Conservation (phyloP, 2,797 vertebrate genomes). For the Melanotaenia pygmaea region DNA sequence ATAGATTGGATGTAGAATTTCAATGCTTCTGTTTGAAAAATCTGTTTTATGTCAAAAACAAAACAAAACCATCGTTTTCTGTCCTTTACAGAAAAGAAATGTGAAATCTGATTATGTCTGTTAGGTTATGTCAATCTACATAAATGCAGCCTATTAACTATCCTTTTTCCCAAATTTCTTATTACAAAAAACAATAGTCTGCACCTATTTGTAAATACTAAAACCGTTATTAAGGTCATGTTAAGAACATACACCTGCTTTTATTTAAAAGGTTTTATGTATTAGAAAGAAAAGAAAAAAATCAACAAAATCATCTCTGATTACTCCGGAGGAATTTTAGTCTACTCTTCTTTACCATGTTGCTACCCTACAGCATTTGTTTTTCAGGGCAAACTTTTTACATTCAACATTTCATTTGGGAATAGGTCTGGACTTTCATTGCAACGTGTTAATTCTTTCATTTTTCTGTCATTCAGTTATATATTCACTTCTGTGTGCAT, state of each 20-base stretch:
- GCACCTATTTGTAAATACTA: conserved; percentile 61
- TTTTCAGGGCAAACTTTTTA: neutral
- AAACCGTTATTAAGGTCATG: neutral
- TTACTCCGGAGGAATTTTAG: too few relatives aligned
- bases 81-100: too few relatives aligned
- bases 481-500: conserved; percentile 38
- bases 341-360: neutral
- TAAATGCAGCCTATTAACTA: conserved; percentile 4
- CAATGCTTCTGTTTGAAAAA: too few relatives aligned
- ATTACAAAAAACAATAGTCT: conserved; percentile 37
- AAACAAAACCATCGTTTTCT: too few relatives aligned
- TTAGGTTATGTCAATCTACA: conserved; percentile 9
- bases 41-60: too few relatives aligned
- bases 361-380: neutral
- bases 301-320: too few relatives aligned
- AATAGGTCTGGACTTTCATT: neutral
- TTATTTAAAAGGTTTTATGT: neutral
- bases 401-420: too few relatives aligned
- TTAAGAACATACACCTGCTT: neutral
- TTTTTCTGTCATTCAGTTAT: neutral
- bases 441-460: neutral
- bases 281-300: too few relatives aligned
- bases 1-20: neutral
- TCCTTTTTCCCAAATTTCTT: conserved; percentile 1
- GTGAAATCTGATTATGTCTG: neutral